Evolutionary conservation across 2,797 vertebrate species (phyloP).

Genomic region (Rhynchonycteris naso): DNA sequence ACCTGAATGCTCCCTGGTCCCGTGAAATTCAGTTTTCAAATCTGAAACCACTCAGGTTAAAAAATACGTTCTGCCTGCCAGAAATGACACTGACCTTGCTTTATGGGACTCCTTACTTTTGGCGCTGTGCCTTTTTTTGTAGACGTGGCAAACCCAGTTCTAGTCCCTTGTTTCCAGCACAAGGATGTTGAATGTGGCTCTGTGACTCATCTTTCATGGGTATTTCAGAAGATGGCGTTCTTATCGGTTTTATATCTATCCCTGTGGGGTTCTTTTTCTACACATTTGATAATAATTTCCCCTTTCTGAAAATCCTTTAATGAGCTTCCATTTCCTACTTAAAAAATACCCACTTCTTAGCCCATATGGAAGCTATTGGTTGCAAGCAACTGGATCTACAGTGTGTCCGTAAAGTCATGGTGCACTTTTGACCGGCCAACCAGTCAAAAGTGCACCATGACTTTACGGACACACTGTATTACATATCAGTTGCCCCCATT

Average conservation of each 20-base stretch:
- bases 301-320: background rate
- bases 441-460: too few species aligned
- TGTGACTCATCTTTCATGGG: background rate
- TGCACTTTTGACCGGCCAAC: too few species aligned
- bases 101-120: background rate
- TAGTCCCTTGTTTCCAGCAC: background rate
- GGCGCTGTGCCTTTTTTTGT: conserved; percentile 39
- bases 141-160: conserved; percentile 30
- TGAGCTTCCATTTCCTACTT: background rate
- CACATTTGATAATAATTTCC: background rate
- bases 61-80: accelerated
- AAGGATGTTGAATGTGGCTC: conserved; percentile 26
- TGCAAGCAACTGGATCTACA: background rate
- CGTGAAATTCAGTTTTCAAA: conserved; percentile 17
- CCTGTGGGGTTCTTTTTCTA: background rate
- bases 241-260: accelerated
- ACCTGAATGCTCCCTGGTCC: accelerated
- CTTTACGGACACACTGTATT: too few species aligned
- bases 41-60: conserved; percentile 6
- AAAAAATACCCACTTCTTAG: background rate
- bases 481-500: background rate
- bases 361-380: background rate
- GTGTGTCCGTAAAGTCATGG: too few species aligned
- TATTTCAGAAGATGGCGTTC: conserved; percentile 6
- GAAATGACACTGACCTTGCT: background rate